Evolutionary conservation across 2,888 invertebrate species (phyloP).

Genomic region (Eupithecia centaureata): DNA sequence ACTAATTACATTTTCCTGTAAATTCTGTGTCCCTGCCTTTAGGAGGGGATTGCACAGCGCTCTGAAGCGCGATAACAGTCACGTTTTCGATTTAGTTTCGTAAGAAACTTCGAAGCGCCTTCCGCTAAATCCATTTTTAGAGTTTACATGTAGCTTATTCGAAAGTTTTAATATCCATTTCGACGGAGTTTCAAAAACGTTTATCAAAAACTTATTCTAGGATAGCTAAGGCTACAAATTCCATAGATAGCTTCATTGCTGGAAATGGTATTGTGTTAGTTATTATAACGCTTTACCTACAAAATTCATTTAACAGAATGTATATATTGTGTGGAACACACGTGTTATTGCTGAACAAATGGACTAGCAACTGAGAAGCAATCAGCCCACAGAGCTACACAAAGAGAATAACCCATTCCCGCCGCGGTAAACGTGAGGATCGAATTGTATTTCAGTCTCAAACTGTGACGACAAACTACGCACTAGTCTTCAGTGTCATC

Average conservation of each 20-base stretch:
- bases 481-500: constrained; percentile 69
- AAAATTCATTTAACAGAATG: not conserved
- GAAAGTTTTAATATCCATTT: constrained; percentile 20
- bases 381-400: constrained; percentile 15
- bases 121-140: constrained; percentile 32
- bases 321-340: not conserved
- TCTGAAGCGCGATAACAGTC: constrained; percentile 33
- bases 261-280: not conserved
- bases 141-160: constrained; percentile 23
- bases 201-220: constrained; percentile 21
- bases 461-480: constrained; percentile 64
- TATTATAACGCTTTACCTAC: not conserved
- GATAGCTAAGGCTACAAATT: not conserved
- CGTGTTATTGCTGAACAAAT: constrained; percentile 16
- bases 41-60: constrained; percentile 22
- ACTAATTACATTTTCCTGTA: not conserved
- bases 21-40: constrained; percentile 8
- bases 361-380: constrained; percentile 14
- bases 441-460: constrained; percentile 39
- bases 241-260: not conserved
- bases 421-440: constrained; percentile 18
- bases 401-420: constrained; percentile 19
- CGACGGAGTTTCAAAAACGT: constrained; percentile 5
- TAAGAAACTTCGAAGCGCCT: constrained; percentile 31
- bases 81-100: constrained; percentile 38